These are phyloP conservation scores for Gavia stellata DNA, from an alignment of 2,113 vertebrate genomes.

Conservation along the genomic window DNA sequence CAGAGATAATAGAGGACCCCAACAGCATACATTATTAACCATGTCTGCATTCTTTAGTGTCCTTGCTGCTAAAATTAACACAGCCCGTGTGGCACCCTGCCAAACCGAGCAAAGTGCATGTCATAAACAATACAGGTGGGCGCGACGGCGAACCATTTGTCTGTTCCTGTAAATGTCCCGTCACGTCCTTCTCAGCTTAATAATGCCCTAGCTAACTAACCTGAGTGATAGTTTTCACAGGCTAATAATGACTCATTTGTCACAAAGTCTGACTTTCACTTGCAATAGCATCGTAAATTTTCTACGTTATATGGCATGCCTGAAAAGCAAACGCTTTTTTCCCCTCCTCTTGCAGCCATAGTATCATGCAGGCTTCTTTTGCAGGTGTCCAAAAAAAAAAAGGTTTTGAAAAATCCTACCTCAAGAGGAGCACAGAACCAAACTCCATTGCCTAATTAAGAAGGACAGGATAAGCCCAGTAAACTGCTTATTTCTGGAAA, in stretches of 20 bases:
- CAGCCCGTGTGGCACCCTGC: not conserved
- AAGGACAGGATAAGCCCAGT: not conserved
- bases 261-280: not conserved
- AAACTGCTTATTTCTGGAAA: not conserved
- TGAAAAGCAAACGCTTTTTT: not conserved
- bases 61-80: conserved; percentile 32
- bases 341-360: not conserved
- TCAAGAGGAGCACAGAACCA: not conserved
- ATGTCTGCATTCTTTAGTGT: not conserved
- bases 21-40: not conserved
- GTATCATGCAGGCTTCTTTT: not conserved
- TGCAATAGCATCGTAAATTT: not conserved
- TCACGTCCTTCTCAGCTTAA: not conserved
- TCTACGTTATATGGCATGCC: not conserved
- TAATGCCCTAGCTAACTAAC: not conserved
- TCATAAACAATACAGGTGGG: not conserved
- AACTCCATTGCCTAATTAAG: not conserved
- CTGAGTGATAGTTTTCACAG: not conserved
- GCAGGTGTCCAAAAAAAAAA: not conserved
- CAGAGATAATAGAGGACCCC: not conserved
- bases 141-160: not conserved
- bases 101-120: not conserved
- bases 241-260: conserved; percentile 15
- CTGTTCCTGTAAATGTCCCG: not conserved
- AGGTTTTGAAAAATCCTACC: not conserved